Base-by-base conservation (phyloP, 2,797 vertebrate genomes). In the Cheirogaleus major region DNA sequence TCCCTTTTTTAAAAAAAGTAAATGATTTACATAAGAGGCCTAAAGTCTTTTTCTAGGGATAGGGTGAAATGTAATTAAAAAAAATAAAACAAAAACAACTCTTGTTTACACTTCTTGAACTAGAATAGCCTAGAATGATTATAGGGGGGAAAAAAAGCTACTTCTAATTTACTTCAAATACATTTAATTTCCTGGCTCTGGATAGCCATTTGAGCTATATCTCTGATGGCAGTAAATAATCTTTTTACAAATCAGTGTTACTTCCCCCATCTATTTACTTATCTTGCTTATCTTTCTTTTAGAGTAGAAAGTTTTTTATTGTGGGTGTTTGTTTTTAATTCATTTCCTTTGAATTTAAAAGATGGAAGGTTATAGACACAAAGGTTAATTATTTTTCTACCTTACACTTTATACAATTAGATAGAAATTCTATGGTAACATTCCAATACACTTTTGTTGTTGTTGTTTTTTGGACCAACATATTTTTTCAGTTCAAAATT, bases 321-420 rank as follows among this genome's bases (percentile, higher is more conserved):
- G 22, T 80, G 69, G 38, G 81, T 98, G 22, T 69, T 90, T 69
- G 59, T 80, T 93, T 93, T 95, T 48, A 95, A 98, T 50, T 83
- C 70, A 97, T 97, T 97, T 98, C 91, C 95, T 97, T 93, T 82
- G 14, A 83, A 96, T 97, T 80, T 96, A 93, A 91, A 91, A 97
- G 84, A 95, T 59, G 76, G 63, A 92, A 97, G 79, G 59, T 97
- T 92, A 96, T 59, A 94, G 95, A 90, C 52, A 82, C 79, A 80
- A 93, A 75, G 0, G 89, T 8, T 91, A 88, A 96, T 97, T 95
- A 95, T 76, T 55, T 95, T 86, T 96, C 96, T 67, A 96, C 95
- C 91, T 97, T 96, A 97, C 18, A 25, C 52, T 89, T 96, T 97
- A 65, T 76, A 25, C 94, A 91, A 94, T 91, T 89, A 96, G 72